Percentiles rank a stretch among this genome's conserved stretches.
phyloP scores from a whole-genome alignment of 2,888 invertebrate species.

The Cheilosia pagana region DNA sequence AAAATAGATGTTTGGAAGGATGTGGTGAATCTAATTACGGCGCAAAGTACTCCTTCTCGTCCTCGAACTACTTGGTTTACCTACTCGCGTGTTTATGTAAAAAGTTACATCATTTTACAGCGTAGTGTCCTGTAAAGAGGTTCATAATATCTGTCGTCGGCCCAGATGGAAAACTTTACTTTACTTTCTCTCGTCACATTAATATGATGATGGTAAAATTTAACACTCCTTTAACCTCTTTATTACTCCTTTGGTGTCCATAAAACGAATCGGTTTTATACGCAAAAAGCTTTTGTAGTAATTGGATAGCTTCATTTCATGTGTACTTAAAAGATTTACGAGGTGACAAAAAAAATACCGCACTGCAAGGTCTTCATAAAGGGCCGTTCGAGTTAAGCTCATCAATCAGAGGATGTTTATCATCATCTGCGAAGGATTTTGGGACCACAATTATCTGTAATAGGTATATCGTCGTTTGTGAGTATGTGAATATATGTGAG shows the following conservation, averaged over 20 bases:
- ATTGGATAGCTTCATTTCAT: background rate
- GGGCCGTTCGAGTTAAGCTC: background rate
- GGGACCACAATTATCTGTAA: background rate
- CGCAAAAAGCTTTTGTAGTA: background rate
- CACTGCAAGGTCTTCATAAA: background rate
- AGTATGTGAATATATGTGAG: no score
- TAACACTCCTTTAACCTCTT: slow-evolving; percentile 1
- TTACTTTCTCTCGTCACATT: background rate
- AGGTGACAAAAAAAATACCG: background rate
- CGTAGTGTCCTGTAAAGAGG: background rate
- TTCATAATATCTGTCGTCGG: background rate
- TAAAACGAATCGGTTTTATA: background rate
- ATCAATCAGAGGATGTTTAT: background rate
- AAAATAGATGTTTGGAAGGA: no score
- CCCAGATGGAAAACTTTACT: background rate
- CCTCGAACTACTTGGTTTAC: background rate
- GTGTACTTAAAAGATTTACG: background rate
- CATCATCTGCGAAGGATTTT: background rate
- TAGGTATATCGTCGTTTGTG: no score
- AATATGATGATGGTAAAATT: background rate
- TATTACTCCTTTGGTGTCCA: background rate
- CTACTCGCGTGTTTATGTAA: background rate
- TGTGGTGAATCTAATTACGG: no score
- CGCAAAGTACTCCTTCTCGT: no score
- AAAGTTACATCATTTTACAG: background rate